Base-by-base conservation (phyloP, 2,888 invertebrate genomes). In the Lithophane semibrunnea region DNA sequence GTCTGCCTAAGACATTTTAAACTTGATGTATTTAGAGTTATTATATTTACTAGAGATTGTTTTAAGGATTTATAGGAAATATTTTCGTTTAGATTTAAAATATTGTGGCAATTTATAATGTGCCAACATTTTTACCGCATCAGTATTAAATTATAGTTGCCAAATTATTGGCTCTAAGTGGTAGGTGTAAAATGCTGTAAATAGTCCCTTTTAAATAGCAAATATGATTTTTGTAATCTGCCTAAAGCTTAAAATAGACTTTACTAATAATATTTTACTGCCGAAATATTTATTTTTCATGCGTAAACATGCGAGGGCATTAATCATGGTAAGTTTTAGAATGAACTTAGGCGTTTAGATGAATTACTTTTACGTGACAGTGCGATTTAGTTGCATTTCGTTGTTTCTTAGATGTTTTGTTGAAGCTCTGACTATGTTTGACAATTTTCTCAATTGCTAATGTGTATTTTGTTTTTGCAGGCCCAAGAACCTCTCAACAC, bases 401-500 rank as follows among this genome's bases (percentile, higher is more conserved):
- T 73, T 73, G 61, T 80, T 80, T 74, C 56, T 72, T 77, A 74
- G 75, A 67, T 72, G 72, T 78, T 77, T 86, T 67, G 72, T 54
- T 72, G 29, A 78, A 16, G 61, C 37, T 73, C 47, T n/a, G 61
- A 80, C 67, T 63, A 24, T n/a, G 9, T 64, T 56, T 42, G 61
- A 75, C 37, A 64, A 73, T 56, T 42, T 70, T 58, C 42, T 67
- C 21, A 73, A 71, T 78, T 67, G 68, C 64, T 89, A 85, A 88
- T 86, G 49, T 82, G 58, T 58, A 86, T 81, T 92, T 92, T 94
- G 94, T 93, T 88, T 93, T 97, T 97, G 21, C 97, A 98, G 98
- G 98, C 98, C 92, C 98, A 98, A 97, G 98, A 98, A 97, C 98
- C 98, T 88, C 97, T 98, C 93, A 98, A 98, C 91, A 97, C 97